Evolutionary conservation across 2,797 vertebrate species (phyloP).

Genomic region (Antennarius maculatus): DNA sequence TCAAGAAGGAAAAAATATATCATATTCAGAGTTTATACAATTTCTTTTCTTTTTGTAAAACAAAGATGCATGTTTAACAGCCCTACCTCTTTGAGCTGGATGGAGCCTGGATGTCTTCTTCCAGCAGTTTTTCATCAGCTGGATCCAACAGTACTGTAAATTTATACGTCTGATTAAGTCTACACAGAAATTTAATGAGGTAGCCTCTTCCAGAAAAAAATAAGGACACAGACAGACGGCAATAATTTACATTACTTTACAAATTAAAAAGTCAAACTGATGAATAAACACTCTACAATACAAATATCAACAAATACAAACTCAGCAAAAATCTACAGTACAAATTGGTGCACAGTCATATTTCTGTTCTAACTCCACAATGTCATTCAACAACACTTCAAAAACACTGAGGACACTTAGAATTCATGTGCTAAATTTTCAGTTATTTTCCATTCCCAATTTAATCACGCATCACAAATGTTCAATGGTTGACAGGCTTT

Average conservation of each 20-base stretch:
- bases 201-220: background rate
- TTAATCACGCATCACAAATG: too few species aligned
- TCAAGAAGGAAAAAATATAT: background rate
- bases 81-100: slow-evolving; percentile 92
- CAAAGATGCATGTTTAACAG: background rate
- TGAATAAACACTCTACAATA: background rate
- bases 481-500: too few species aligned
- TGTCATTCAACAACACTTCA: too few species aligned
- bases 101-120: slow-evolving; percentile 95
- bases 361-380: too few species aligned
- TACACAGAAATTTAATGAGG: background rate
- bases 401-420: too few species aligned
- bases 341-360: too few species aligned
- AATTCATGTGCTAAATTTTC: too few species aligned
- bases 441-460: too few species aligned
- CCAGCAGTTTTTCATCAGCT: slow-evolving; percentile 93
- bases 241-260: background rate
- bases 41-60: background rate
- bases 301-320: too few species aligned
- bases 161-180: slow-evolving; percentile 11
- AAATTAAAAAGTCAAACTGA: background rate
- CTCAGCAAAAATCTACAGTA: too few species aligned
- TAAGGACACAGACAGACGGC: background rate
- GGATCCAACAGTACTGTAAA: slow-evolving; percentile 88
- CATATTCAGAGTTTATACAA: slow-evolving; percentile 4